Evolutionary conservation across 2,888 invertebrate species (phyloP).

Genomic region (Parnassius smintheus): DNA sequence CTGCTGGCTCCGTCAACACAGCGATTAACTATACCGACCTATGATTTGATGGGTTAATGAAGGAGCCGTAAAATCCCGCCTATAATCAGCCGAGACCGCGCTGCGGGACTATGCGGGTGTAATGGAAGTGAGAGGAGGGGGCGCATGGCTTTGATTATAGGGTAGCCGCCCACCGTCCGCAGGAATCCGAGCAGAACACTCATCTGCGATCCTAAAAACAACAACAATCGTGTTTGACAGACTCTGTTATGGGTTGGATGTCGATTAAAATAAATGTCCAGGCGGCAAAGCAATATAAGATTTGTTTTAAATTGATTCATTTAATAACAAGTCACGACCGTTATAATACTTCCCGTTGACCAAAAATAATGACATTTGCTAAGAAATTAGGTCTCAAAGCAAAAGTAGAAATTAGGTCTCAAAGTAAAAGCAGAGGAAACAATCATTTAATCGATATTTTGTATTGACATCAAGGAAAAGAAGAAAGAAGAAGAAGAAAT

Average conservation of each 20-base stretch:
- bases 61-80: slow-evolving; percentile 69
- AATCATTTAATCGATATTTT: too few species aligned
- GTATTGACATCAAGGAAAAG: too few species aligned
- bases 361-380: too few species aligned
- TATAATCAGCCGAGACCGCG: slow-evolving; percentile 67
- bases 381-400: too few species aligned
- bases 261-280: slow-evolving; percentile 6
- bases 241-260: slow-evolving; percentile 11
- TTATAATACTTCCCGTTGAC: too few species aligned
- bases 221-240: slow-evolving; percentile 37
- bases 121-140: slow-evolving; percentile 28
- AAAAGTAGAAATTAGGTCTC: too few species aligned
- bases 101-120: slow-evolving; percentile 20
- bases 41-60: slow-evolving; percentile 77
- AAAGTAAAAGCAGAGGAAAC: too few species aligned
- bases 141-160: slow-evolving; percentile 64
- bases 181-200: slow-evolving; percentile 49
- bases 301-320: neutral
- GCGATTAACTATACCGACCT: slow-evolving; percentile 61
- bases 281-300: neutral
- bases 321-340: neutral
- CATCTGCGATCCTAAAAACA: slow-evolving; percentile 50
- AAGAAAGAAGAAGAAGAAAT: too few species aligned
- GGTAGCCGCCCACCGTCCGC: slow-evolving; percentile 69
- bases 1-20: slow-evolving; percentile 48